Evolutionary conservation across 2,113 vertebrate genomes (phyloP).

Genomic region (Gymnorhina tibicen): DNA sequence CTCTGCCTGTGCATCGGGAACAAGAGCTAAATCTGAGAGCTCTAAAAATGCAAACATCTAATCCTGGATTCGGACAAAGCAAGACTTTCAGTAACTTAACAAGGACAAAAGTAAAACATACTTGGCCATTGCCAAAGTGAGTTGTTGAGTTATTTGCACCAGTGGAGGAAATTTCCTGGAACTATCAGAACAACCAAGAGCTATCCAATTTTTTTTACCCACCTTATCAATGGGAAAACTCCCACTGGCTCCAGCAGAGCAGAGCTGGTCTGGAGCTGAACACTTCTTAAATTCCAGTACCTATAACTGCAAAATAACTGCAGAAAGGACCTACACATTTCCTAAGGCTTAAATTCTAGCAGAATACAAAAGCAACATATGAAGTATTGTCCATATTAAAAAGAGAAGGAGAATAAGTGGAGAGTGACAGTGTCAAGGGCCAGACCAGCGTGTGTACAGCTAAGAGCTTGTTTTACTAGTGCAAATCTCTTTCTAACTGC

Average conservation of each 20-base stretch:
- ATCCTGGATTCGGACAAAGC: not conserved
- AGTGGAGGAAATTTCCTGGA: not conserved
- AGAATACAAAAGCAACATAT: not conserved
- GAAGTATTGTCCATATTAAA: not conserved
- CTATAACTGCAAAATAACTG: not conserved
- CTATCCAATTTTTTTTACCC: not conserved
- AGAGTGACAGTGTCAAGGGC: not conserved
- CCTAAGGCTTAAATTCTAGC: not conserved
- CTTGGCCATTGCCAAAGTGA: not conserved
- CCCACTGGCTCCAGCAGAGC: not conserved
- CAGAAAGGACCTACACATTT: not conserved
- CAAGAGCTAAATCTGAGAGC: not conserved
- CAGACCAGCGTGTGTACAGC: not conserved
- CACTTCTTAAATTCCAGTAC: not conserved
- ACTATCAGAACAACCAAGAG: not conserved
- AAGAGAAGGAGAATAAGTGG: not conserved
- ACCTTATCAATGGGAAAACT: not conserved
- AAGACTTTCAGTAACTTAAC: not conserved
- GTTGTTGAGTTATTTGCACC: not conserved
- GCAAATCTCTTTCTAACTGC: not conserved
- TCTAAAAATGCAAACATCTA: not conserved
- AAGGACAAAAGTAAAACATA: not conserved
- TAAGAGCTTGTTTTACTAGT: not conserved
- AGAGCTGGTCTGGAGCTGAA: not conserved
- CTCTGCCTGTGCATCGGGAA: not conserved